A percentile compares a stretch with the other conserved stretches of the same genome.
These are phyloP conservation scores for Dione juno DNA, from an alignment of 2,888 invertebrate genomes.

Conservation along the genomic window DNA sequence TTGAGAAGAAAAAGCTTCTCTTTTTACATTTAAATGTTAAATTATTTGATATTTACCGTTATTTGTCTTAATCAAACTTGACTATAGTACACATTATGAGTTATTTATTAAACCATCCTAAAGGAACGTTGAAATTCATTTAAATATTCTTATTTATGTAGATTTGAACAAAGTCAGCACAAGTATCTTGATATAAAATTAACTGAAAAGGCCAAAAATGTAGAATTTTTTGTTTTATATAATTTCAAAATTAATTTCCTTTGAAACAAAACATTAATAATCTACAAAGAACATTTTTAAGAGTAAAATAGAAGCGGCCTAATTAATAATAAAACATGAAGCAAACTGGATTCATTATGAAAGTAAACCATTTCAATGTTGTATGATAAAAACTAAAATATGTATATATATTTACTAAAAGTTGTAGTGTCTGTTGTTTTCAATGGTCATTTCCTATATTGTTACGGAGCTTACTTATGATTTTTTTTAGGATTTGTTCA, in stretches of 20 bases:
- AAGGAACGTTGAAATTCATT: not conserved
- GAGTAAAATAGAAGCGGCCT: constrained; percentile 28
- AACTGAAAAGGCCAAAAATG: not conserved
- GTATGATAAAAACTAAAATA: constrained; percentile 1
- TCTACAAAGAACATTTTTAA: constrained; percentile 26
- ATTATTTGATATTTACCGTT: no score
- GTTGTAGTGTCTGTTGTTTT: not conserved
- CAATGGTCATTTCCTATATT: not conserved
- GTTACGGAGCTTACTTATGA: no score
- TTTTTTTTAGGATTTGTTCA: no score
- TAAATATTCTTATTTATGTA: not conserved
- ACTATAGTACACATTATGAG: no score
- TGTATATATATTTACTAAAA: not conserved
- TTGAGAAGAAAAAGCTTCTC: no score
- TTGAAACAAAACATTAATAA: constrained; percentile 30
- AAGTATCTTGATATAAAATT: not conserved
- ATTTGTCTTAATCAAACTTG: no score
- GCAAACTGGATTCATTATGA: constrained; percentile 28
- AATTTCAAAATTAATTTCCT: constrained; percentile 22
- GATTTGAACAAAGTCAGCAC: not conserved
- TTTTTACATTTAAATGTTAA: no score
- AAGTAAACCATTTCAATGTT: constrained; percentile 20
- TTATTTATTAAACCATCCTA: no score
- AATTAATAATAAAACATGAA: constrained; percentile 31
- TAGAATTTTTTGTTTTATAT: constrained; percentile 14